Conservation (phyloP, 2,797 vertebrate species). For the Paguma larvata region DNA sequence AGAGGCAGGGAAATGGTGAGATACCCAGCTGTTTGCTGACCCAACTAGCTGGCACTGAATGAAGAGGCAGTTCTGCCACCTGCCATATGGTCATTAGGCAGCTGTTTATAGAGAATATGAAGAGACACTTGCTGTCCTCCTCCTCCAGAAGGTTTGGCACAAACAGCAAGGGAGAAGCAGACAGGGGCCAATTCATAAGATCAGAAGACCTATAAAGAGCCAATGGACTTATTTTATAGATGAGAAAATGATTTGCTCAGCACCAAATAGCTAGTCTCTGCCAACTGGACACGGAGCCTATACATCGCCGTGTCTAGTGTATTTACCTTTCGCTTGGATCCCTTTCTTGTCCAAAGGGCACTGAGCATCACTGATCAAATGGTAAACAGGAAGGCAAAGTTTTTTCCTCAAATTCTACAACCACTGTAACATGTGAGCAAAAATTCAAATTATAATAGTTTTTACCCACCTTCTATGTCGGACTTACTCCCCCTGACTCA, state of each 20-base stretch:
- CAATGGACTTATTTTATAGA: neutral
- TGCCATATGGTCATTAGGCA: slow-evolving; percentile 18
- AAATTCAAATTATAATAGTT: neutral
- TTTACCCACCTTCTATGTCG: neutral
- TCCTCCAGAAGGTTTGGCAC: slow-evolving; percentile 29
- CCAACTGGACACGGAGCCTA: neutral
- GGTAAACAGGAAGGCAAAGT: neutral
- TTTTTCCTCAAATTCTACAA: neutral
- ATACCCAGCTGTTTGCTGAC: neutral
- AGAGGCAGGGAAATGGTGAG: neutral
- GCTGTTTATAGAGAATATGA: neutral
- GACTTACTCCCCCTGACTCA: neutral
- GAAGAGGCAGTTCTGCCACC: neutral
- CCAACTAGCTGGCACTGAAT: neutral
- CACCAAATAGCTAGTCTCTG: neutral
- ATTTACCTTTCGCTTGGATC: neutral
- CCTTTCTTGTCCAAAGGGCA: neutral
- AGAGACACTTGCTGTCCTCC: neutral
- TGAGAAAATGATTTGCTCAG: neutral
- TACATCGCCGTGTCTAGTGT: no score
- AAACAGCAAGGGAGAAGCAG: neutral
- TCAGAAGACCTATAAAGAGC: neutral
- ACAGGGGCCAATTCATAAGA: neutral
- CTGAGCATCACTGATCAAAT: neutral
- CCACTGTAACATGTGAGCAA: neutral